Evolutionary conservation across 2,797 vertebrate species (phyloP).

Genomic region (Picus viridis): DNA sequence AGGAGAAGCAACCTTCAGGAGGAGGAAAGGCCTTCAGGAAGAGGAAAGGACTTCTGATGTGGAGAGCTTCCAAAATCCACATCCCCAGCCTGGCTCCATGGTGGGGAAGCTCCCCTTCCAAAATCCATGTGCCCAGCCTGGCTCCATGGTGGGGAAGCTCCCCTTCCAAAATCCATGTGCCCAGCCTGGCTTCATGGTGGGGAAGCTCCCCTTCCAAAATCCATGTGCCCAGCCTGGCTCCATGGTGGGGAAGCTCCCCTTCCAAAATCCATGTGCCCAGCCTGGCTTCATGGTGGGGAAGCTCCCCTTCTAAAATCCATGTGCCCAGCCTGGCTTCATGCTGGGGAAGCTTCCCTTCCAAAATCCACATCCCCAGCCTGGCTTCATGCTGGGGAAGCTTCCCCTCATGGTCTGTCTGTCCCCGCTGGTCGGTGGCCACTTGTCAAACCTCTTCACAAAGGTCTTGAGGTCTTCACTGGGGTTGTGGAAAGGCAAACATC

Average conservation of each 20-base stretch:
- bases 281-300: rapidly evolving
- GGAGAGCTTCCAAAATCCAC: neutral
- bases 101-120: no score
- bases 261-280: neutral
- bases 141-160: no score
- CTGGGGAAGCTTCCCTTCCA: neutral
- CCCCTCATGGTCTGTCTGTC: neutral
- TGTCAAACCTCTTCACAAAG: neutral
- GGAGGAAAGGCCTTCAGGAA: neutral
- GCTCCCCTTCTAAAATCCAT: neutral
- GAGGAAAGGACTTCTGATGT: neutral
- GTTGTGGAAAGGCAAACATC: neutral
- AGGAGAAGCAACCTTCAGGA: neutral
- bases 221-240: neutral
- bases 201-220: neutral
- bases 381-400: neutral
- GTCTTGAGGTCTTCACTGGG: neutral
- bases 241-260: neutral
- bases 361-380: neutral
- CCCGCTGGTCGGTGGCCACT: neutral
- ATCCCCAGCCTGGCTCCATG: no score
- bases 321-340: rapidly evolving
- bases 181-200: no score
- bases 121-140: no score
- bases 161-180: no score